Percentiles rank a stretch among this genome's conserved stretches.
phyloP scores from a whole-genome alignment of 2,888 invertebrate species.

The Cerastoderma edule region DNA sequence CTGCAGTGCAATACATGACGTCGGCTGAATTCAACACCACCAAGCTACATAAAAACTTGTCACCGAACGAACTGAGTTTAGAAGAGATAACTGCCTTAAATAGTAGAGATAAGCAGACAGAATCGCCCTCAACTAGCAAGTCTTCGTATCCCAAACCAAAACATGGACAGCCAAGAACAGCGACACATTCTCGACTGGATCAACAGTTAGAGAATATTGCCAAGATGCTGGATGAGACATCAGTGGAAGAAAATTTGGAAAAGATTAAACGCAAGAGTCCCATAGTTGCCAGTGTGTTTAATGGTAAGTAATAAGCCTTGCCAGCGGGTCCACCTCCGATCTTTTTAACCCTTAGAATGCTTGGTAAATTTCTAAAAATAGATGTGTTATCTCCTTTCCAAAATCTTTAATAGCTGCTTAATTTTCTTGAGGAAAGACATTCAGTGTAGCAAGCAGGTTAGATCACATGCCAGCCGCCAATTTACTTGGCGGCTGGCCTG shows the following conservation, averaged over 20 bases:
- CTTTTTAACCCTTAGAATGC: too few relatives aligned
- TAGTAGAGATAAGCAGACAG: constrained; percentile 7
- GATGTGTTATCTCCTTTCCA: neutral
- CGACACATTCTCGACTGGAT: constrained; percentile 61
- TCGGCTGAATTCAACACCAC: constrained; percentile 74
- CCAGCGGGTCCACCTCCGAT: too few relatives aligned
- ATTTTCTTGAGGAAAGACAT: neutral
- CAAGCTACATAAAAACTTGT: constrained; percentile 35
- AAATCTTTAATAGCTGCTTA: neutral
- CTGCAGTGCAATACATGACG: constrained; percentile 80
- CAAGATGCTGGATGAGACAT: constrained; percentile 77
- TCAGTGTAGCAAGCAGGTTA: neutral
- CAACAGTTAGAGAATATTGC: constrained; percentile 78
- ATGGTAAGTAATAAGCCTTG: constrained; percentile 54
- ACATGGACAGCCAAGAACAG: constrained; percentile 26
- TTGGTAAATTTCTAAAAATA: too few relatives aligned
- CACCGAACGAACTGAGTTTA: constrained; percentile 59
- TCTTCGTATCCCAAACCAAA: neutral
- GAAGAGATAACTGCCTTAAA: constrained; percentile 59
- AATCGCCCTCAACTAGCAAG: constrained; percentile 3
- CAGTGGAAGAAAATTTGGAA: constrained; percentile 56
- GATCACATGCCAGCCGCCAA: too few relatives aligned
- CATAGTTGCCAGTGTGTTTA: constrained; percentile 67
- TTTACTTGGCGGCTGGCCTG: too few relatives aligned
- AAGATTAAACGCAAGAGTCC: constrained; percentile 27